Percentiles rank a stretch among this genome's conserved stretches.
Conservation (phyloP, 2,797 vertebrate genomes). For the Myotis planiceps region DNA sequence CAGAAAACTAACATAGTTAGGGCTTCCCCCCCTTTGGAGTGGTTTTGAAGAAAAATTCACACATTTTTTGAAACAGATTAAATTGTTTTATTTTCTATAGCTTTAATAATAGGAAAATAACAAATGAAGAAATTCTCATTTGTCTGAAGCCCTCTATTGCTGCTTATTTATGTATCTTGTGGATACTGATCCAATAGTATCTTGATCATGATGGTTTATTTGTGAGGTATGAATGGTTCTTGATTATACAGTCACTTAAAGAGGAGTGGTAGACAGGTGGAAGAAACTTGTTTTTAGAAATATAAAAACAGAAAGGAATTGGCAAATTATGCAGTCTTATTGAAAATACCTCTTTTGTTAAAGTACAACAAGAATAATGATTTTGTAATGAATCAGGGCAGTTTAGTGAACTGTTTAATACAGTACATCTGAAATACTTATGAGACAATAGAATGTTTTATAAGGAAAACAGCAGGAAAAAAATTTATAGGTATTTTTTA, state of each 20-base stretch:
- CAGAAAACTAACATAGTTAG: background rate
- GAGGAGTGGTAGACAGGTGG: background rate
- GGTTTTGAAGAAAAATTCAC: constrained; percentile 13
- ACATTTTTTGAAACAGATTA: background rate
- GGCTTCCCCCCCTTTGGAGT: background rate
- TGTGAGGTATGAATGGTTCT: background rate
- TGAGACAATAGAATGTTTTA: background rate
- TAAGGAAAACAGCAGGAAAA: background rate
- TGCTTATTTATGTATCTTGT: background rate
- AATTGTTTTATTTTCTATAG: background rate
- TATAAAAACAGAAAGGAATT: background rate
- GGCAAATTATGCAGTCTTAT: background rate
- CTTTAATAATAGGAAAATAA: constrained; percentile 21
- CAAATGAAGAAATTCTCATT: background rate
- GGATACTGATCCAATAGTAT: background rate
- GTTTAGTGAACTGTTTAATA: background rate
- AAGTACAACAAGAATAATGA: constrained; percentile 13
- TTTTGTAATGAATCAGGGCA: background rate
- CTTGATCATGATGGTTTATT: background rate
- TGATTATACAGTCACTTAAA: background rate
- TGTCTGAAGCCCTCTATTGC: background rate
- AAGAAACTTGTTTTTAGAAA: constrained; percentile 24
- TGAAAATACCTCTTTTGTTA: constrained; percentile 11
- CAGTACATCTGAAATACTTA: background rate
- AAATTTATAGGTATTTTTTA: background rate